Evolutionary conservation across 92 coral and sea anemone genomes (phyloP).

Genomic region (Ricordea florida): DNA sequence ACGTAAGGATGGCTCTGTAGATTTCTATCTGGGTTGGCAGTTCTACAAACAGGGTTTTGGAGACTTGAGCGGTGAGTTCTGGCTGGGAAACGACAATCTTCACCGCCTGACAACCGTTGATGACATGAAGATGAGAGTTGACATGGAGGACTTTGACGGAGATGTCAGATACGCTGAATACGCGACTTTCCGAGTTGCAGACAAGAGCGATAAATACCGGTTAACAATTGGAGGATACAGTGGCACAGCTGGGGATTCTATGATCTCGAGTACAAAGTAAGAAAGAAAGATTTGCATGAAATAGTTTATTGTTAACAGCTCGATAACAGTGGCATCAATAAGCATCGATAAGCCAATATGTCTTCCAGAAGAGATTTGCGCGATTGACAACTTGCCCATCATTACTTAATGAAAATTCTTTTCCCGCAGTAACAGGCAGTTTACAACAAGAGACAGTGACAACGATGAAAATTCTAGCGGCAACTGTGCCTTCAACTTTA

Average conservation of each 20-base stretch:
- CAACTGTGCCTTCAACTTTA: conserved; percentile 2
- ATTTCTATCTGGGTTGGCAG: conserved; percentile 29
- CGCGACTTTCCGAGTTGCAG: not conserved
- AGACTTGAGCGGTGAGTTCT: conserved; percentile 26
- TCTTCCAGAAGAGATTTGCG: too few species aligned
- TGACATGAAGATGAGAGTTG: conserved; percentile 21
- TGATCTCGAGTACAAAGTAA: too few species aligned
- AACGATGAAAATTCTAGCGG: not conserved
- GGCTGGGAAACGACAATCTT: conserved; percentile 54
- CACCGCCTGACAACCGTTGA: conserved; percentile 21
- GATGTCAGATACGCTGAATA: not conserved
- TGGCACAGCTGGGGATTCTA: not conserved
- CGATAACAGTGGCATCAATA: too few species aligned
- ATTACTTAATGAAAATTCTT: not conserved
- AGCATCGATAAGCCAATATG: too few species aligned
- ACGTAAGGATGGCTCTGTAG: conserved; percentile 34
- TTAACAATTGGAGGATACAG: not conserved
- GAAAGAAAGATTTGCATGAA: too few species aligned
- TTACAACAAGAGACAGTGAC: conserved; percentile 34
- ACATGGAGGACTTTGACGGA: not conserved
- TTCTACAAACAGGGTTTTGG: conserved; percentile 56
- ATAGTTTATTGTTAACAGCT: too few species aligned
- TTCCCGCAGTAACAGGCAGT: conserved; percentile 2
- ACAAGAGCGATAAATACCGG: not conserved
- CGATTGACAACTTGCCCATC: too few species aligned